phyloP scores from a whole-genome alignment of 2,797 vertebrate species.

The Borostomias antarcticus region DNA sequence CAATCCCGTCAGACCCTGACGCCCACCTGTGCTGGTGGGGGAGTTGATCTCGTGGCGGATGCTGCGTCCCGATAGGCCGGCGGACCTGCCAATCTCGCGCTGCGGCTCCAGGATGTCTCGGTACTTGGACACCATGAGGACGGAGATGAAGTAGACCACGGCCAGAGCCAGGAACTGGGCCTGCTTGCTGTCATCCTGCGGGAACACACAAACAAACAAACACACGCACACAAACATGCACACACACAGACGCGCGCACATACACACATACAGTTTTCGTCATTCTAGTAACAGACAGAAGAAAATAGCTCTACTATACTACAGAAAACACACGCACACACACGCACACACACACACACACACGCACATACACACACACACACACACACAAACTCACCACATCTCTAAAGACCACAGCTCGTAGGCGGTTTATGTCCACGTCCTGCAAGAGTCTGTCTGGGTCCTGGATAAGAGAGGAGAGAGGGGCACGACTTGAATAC shows the following conservation, averaged over 20 bases:
- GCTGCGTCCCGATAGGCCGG: constrained; percentile 91
- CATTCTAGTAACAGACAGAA: constrained; percentile 82
- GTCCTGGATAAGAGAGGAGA: constrained; percentile 89
- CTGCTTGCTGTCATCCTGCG: constrained; percentile 87
- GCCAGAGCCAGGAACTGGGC: constrained; percentile 97
- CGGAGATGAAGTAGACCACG: constrained; percentile 98
- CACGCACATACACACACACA: constrained; percentile 8
- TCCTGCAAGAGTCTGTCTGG: constrained; percentile 98
- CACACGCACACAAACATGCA: too few species aligned
- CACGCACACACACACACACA: constrained; percentile 14
- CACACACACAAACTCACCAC: constrained; percentile 80
- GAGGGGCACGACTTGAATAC: constrained; percentile 25
- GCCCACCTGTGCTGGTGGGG: constrained; percentile 97
- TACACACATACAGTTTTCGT: constrained; percentile 53
- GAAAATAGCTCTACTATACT: too few species aligned
- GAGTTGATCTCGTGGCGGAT: constrained; percentile 98
- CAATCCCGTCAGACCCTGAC: too few species aligned
- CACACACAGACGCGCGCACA: too few species aligned
- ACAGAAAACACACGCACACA: constrained; percentile 19
- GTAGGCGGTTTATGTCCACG: constrained; percentile 96
- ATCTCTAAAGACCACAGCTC: constrained; percentile 98
- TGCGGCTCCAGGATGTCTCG: constrained; percentile 97
- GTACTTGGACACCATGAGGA: constrained; percentile 99
- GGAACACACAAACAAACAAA: too few species aligned
- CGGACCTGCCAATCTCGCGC: constrained; percentile 92